Percentiles rank a stretch among this genome's conserved stretches.
Evolutionary conservation across 2,888 invertebrate species (phyloP).

Genomic region (Tillus elongatus): DNA sequence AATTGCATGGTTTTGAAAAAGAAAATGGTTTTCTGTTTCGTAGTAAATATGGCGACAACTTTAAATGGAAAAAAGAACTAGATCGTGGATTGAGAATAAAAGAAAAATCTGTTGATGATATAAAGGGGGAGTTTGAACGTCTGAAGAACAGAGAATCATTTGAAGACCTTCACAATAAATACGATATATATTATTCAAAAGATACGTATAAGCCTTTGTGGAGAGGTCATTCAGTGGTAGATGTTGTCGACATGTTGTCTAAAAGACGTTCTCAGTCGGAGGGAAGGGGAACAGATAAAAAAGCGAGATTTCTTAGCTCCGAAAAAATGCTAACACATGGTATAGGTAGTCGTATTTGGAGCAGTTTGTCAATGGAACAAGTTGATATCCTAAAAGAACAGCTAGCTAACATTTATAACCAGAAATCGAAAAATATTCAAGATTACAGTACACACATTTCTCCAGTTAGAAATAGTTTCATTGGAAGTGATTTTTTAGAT

Average conservation of each 20-base stretch:
- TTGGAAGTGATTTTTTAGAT: conserved; percentile 38
- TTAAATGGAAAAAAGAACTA: conserved; percentile 65
- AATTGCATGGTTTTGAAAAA: conserved; percentile 67
- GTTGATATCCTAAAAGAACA: conserved; percentile 71
- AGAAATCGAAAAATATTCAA: conserved; percentile 29
- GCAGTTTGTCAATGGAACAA: conserved; percentile 76
- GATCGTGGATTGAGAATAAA: conserved; percentile 72
- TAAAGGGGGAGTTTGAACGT: conserved; percentile 66
- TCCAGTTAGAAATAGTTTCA: conserved; percentile 13
- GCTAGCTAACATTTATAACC: conserved; percentile 69
- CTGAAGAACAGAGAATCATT: conserved; percentile 46
- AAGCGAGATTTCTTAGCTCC: conserved; percentile 28
- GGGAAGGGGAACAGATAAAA: conserved; percentile 33
- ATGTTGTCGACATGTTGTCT: conserved; percentile 64
- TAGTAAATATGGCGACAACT: conserved; percentile 62
- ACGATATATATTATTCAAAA: conserved; percentile 44
- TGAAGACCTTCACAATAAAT: conserved; percentile 41
- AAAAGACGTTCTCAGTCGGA: conserved; percentile 48
- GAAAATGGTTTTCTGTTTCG: conserved; percentile 78
- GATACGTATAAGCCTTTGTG: conserved; percentile 74
- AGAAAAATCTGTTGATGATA: conserved; percentile 81
- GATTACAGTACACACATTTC: neutral
- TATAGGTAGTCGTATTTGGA: conserved; percentile 69
- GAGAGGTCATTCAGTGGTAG: conserved; percentile 74
- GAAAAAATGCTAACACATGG: conserved; percentile 44